These are phyloP conservation scores for Lapara coniferarum DNA, from an alignment of 2,888 invertebrate genomes.

Conservation along the genomic window DNA sequence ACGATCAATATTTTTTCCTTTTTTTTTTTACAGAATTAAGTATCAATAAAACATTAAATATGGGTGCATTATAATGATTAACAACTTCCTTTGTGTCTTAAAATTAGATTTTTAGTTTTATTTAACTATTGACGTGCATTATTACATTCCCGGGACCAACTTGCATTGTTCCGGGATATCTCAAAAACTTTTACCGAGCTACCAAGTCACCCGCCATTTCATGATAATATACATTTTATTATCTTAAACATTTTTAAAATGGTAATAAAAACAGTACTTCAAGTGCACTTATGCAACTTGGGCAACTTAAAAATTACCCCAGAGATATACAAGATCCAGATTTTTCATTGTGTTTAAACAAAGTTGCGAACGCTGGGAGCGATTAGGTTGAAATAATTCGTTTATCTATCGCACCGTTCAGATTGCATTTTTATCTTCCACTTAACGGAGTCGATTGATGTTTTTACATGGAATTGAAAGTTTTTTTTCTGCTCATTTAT, in stretches of 20 bases:
- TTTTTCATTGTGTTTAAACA: constrained; percentile 1
- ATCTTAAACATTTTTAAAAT: too few species aligned
- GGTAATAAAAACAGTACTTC: background rate
- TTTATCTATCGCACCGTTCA: background rate
- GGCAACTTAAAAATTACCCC: background rate
- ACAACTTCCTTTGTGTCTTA: too few species aligned
- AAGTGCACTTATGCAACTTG: background rate
- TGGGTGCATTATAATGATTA: too few species aligned
- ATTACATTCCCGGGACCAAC: background rate
- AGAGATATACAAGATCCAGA: background rate
- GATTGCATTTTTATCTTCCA: constrained; percentile 1
- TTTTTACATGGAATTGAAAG: background rate
- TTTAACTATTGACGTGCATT: background rate
- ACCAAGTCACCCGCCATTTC: background rate
- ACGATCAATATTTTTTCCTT: too few species aligned
- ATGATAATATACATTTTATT: too few species aligned
- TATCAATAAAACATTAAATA: too few species aligned
- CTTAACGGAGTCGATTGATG: background rate
- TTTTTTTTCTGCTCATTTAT: too few species aligned
- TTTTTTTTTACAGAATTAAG: too few species aligned
- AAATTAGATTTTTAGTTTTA: too few species aligned
- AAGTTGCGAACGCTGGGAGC: background rate
- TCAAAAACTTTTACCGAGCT: background rate
- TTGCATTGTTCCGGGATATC: background rate
- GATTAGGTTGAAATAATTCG: constrained; percentile 15